Percentiles rank a stretch among this genome's conserved stretches.
These are phyloP conservation scores for Hydrozoanthus gracilis DNA, from an alignment of 92 coral and sea anemone species.

Conservation along the genomic window DNA sequence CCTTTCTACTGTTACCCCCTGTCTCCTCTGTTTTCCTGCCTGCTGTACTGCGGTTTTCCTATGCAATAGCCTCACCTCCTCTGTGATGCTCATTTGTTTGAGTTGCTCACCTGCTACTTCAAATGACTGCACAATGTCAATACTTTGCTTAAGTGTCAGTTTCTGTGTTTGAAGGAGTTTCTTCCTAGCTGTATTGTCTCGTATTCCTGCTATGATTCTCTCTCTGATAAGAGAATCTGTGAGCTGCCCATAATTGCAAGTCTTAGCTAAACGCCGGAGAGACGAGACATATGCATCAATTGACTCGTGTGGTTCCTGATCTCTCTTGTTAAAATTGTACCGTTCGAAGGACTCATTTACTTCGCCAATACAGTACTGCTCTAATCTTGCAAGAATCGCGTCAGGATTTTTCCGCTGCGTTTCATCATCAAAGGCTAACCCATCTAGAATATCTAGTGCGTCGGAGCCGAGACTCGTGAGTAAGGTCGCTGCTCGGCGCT, in stretches of 20 bases:
- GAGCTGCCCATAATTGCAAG: slow-evolving; percentile 57
- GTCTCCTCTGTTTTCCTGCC: slow-evolving; percentile 25
- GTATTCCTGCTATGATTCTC: slow-evolving; percentile 54
- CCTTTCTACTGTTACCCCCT: slow-evolving; percentile 1
- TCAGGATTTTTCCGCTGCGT: slow-evolving; percentile 54
- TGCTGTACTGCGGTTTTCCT: slow-evolving; percentile 4
- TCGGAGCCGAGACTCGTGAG: slow-evolving; percentile 42
- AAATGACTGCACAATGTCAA: slow-evolving; percentile 39
- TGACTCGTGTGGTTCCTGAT: slow-evolving; percentile 51
- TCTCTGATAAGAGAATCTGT: slow-evolving; percentile 44
- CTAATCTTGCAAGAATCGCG: slow-evolving; percentile 43
- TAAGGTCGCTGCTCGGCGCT: slow-evolving; percentile 39
- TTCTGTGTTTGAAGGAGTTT: slow-evolving; percentile 42
- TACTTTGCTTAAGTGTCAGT: slow-evolving; percentile 46
- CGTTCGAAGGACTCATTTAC: slow-evolving; percentile 57
- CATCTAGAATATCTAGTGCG: slow-evolving; percentile 61
- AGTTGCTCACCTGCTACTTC: slow-evolving; percentile 38
- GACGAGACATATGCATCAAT: slow-evolving; percentile 61
- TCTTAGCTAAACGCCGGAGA: slow-evolving; percentile 49
- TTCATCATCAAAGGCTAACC: slow-evolving; percentile 31
- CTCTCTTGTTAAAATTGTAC: slow-evolving; percentile 53
- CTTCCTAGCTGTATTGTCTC: slow-evolving; percentile 38
- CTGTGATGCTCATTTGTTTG: slow-evolving; percentile 24
- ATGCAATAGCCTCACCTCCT: slow-evolving; percentile 17
- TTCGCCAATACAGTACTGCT: slow-evolving; percentile 58